These are phyloP conservation scores for Hipparchia semele DNA, from an alignment of 2,888 invertebrate genomes.

Conservation along the genomic window DNA sequence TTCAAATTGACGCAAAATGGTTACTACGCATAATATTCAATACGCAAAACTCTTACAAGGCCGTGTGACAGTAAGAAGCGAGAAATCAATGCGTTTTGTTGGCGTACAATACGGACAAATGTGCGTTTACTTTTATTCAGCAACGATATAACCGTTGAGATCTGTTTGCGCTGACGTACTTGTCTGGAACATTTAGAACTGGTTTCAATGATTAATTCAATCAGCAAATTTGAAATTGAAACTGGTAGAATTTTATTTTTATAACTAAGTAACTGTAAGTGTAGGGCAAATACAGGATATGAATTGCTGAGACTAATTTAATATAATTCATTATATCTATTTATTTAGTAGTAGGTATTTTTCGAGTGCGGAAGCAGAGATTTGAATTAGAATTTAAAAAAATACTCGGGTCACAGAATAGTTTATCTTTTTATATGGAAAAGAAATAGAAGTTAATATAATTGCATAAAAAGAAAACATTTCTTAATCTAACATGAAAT, in stretches of 20 bases:
- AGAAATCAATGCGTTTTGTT: not conserved
- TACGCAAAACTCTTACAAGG: no score
- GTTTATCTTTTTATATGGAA: no score
- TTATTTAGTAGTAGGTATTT: not conserved
- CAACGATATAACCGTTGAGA: conserved; percentile 32
- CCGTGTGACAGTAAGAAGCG: no score
- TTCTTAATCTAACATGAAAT: no score
- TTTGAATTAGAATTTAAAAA: no score
- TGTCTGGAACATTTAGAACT: conserved; percentile 22
- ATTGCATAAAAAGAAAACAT: no score
- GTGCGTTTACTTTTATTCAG: conserved; percentile 17
- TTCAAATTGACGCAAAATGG: no score
- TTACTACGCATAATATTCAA: no score
- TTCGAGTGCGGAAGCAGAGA: not conserved
- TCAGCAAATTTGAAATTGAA: conserved; percentile 24
- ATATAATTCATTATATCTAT: not conserved
- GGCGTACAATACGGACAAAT: not conserved
- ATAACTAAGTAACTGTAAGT: conserved; percentile 20
- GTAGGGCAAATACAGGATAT: conserved; percentile 4
- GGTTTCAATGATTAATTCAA: conserved; percentile 24
- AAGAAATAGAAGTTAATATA: no score
- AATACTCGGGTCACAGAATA: no score
- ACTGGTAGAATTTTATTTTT: conserved; percentile 18
- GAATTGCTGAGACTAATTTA: not conserved
- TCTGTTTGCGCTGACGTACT: conserved; percentile 23